phyloP scores from a whole-genome alignment of 92 coral and sea anemone species.

The Desmophyllum pertusum region DNA sequence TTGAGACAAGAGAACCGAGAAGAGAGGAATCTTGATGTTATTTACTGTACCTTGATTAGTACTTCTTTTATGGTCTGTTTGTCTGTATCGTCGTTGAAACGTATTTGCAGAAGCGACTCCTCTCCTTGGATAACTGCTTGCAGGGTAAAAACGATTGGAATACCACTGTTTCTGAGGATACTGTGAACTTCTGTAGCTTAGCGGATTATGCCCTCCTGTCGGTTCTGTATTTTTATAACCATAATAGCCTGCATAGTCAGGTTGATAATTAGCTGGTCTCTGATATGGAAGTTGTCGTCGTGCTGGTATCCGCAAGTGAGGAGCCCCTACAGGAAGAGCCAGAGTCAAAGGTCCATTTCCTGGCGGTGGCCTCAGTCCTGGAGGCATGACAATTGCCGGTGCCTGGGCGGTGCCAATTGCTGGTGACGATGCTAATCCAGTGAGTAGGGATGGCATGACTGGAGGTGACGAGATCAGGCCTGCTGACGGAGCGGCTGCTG shows the following conservation, averaged over 20 bases:
- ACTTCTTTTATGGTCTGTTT: not conserved
- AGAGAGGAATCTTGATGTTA: not conserved
- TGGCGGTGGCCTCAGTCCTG: constrained; percentile 56
- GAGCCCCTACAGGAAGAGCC: not conserved
- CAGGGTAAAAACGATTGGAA: constrained; percentile 3
- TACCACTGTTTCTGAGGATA: constrained; percentile 3
- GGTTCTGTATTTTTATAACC: not conserved
- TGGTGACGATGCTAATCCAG: constrained; percentile 26
- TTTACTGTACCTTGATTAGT: constrained; percentile 11
- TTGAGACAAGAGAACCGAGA: too few relatives aligned
- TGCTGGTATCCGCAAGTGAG: not conserved
- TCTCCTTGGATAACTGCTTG: constrained; percentile 12
- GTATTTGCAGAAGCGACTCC: not conserved
- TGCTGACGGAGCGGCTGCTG: not conserved
- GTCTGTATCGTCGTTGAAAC: constrained; percentile 25
- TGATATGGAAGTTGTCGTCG: not conserved
- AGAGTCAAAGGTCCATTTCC: not conserved
- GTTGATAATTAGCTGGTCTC: not conserved
- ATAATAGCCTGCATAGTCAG: constrained; percentile 4
- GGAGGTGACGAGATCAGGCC: constrained; percentile 36
- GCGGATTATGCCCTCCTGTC: not conserved
- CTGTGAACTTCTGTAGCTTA: constrained; percentile 1
- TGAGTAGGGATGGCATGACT: not conserved
- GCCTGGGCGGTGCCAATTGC: constrained; percentile 28
- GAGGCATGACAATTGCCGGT: constrained; percentile 59